These are phyloP conservation scores for Trypoxylus dichotomus DNA, from an alignment of 1,140 invertebrate genomes.

Conservation along the genomic window DNA sequence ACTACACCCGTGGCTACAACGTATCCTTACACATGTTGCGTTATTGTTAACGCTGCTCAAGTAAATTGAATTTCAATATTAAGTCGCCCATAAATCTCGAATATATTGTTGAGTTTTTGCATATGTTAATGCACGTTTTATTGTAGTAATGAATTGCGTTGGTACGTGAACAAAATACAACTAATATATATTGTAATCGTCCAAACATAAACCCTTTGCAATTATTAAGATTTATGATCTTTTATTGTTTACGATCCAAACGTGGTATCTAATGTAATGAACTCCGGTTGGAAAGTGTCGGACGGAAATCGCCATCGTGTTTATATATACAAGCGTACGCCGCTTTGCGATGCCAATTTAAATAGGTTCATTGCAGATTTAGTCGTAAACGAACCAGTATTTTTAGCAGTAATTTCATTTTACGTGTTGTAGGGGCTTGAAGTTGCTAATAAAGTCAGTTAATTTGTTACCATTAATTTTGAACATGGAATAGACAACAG, in stretches of 20 bases:
- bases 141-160: constrained; percentile 22
- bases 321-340: background rate
- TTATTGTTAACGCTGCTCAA: constrained; percentile 15
- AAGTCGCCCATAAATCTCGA: constrained; percentile 23
- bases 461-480: too few relatives aligned
- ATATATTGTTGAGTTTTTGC: constrained; percentile 26
- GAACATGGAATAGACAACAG: too few relatives aligned
- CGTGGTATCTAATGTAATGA: constrained; percentile 20
- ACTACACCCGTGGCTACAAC: background rate
- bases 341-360: background rate
- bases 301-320: constrained; percentile 6
- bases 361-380: constrained; percentile 2
- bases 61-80: constrained; percentile 30
- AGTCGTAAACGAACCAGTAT: background rate
- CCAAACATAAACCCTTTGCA: constrained; percentile 20
- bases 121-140: constrained; percentile 28
- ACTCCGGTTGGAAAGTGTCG: background rate
- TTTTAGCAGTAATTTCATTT: background rate
- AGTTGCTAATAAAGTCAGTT: too few relatives aligned
- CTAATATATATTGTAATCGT: constrained; percentile 30
- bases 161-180: constrained; percentile 16
- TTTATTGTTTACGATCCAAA: constrained; percentile 25
- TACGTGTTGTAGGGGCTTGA: too few relatives aligned
- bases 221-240: constrained; percentile 30
- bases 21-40: constrained; percentile 7